These are phyloP conservation scores for Polyommatus icarus DNA, from an alignment of 2,888 invertebrate species.

Conservation along the genomic window DNA sequence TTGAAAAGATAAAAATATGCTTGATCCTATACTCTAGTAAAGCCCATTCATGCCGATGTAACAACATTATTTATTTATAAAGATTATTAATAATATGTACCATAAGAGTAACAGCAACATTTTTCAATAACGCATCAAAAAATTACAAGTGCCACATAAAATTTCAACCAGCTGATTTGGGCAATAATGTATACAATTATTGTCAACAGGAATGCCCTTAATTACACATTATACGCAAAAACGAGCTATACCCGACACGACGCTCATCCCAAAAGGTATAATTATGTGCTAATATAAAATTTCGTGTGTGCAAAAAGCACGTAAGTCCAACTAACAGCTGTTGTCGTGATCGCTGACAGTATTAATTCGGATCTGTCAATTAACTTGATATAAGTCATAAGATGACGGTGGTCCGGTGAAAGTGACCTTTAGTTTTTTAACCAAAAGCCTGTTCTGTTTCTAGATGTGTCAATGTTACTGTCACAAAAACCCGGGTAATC, in stretches of 20 bases:
- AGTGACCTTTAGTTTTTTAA: neutral
- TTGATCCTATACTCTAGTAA: too few relatives aligned
- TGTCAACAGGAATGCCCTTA: neutral
- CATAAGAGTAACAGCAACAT: neutral
- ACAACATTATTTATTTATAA: neutral
- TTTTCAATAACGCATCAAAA: neutral
- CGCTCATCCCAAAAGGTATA: neutral
- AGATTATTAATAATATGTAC: neutral
- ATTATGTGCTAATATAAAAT: constrained; percentile 14
- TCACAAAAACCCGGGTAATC: neutral
- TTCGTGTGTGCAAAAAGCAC: constrained; percentile 12
- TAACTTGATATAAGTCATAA: constrained; percentile 17
- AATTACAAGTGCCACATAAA: neutral
- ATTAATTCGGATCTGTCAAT: constrained; percentile 14
- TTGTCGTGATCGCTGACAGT: neutral
- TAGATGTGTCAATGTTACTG: neutral
- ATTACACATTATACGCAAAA: constrained; percentile 1
- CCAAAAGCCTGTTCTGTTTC: neutral
- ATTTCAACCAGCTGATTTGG: neutral
- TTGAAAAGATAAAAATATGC: too few relatives aligned
- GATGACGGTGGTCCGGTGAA: constrained; percentile 6
- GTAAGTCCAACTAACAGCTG: neutral
- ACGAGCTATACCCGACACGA: neutral
- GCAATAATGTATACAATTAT: constrained; percentile 19
- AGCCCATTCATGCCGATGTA: neutral